Base-by-base conservation (phyloP, 2,797 vertebrate species). In the Sorex maritimensis region DNA sequence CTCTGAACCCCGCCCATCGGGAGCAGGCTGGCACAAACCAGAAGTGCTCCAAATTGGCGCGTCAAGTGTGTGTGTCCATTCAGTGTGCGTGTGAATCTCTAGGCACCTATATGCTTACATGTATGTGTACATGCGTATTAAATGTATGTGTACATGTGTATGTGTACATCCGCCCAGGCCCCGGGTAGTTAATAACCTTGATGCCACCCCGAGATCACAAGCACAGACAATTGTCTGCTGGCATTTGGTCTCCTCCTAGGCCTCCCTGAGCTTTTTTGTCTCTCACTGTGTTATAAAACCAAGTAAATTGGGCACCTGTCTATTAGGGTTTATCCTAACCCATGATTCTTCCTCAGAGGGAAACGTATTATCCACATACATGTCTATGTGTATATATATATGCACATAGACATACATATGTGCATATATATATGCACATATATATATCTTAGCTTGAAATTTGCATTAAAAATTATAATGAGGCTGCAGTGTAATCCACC, bases 381-480 rank as follows among this genome's bases (percentile, higher is more conserved):
- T 55, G 15, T 55, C 52, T 55, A 12, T 55, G 12, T 55, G 1
- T 55, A 12, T 55, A 12, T 55, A 12, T 55, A 3, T 12, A 55
- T 55, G 2, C 11, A 55, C 11, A 13, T 55, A 15, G 30, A 55
- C 15, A 12, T 55, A 55, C 15, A 12, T 55, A 12, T 55, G 12
- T 55, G 11, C 11, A 12, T 55, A 6, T 55, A 12, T 55, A 12
- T 55, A 3, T 12, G 11, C 11, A 12, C 11, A 4, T 30, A 23
- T 38, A 3, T 26, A 11, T 71, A 58, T 19, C 24, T 72, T 58
- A 71, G 55, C 28, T 71, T 55, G 30, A 61, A 14, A 6, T 91
- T 61, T 34, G 71, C 80, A 73, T 86, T 55, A 49, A 75, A 86
- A 67, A 84, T 78, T 89, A 41, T 89, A 85, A 81, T 14, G 74